phyloP scores from a whole-genome alignment of 2,797 vertebrate species.

The Distichodus sexfasciatus region DNA sequence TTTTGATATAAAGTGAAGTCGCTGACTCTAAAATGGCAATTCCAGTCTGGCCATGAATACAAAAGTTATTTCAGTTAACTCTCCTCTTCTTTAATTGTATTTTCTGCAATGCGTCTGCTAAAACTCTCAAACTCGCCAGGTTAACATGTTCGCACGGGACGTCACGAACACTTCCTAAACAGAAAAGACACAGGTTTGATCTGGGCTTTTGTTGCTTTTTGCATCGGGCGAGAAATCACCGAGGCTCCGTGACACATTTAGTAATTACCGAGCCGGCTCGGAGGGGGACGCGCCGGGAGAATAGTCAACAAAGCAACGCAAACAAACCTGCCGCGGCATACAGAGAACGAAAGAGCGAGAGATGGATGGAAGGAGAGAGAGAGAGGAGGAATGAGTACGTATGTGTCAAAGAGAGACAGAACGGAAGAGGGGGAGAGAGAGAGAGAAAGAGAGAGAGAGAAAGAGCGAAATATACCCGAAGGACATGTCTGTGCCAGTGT shows the following conservation, averaged over 20 bases:
- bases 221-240: slow-evolving; percentile 17
- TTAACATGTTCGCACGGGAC: too few relatives aligned
- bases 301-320: slow-evolving; percentile 46
- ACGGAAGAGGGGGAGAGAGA: neutral
- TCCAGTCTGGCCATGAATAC: too few relatives aligned
- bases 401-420: neutral
- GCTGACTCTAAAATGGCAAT: too few relatives aligned
- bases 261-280: slow-evolving; percentile 39
- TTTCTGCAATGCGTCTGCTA: too few relatives aligned
- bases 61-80: too few relatives aligned
- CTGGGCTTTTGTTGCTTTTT: too few relatives aligned
- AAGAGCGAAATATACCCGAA: slow-evolving; percentile 34
- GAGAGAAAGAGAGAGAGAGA: slow-evolving; percentile 12
- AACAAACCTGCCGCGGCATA: slow-evolving; percentile 43
- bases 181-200: too few relatives aligned
- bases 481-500: slow-evolving; percentile 50
- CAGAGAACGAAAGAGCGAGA: slow-evolving; percentile 2
- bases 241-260: slow-evolving; percentile 34
- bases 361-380: neutral
- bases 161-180: too few relatives aligned
- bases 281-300: slow-evolving; percentile 33
- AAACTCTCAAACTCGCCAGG: too few relatives aligned
- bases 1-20: too few relatives aligned
- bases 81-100: too few relatives aligned
- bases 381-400: neutral